Conservation (phyloP, 2,797 vertebrate genomes). For the Florisuga fusca region DNA sequence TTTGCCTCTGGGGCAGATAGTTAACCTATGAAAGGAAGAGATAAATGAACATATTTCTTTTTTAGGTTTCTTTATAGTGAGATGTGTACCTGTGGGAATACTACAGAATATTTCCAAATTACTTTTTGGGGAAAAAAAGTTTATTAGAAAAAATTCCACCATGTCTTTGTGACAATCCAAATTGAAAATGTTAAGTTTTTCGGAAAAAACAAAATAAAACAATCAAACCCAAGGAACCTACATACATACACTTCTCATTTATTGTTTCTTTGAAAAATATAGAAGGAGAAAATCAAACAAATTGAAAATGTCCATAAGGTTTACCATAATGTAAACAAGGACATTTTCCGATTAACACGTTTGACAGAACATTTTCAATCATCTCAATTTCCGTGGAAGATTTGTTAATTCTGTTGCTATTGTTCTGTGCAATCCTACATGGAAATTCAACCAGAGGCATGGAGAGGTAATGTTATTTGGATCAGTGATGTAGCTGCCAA, state of each 20-base stretch:
- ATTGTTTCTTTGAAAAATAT: neutral
- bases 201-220: neutral
- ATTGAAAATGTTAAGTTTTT: neutral
- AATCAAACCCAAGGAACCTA: neutral
- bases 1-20: neutral
- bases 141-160: neutral
- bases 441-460: neutral
- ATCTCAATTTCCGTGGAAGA: neutral
- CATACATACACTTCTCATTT: neutral
- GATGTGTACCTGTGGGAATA: neutral
- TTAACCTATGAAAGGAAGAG: neutral
- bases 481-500: neutral
- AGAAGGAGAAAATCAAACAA: neutral
- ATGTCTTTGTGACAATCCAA: neutral
- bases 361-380: neutral
- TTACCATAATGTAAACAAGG: too few species aligned
- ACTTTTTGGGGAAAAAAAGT: neutral
- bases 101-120: neutral
- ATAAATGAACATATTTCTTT: neutral
- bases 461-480: neutral
- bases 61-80: neutral
- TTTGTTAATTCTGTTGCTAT: constrained; percentile 3
- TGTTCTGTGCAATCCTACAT: neutral
- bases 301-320: neutral
- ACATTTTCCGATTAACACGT: neutral